Base-by-base conservation (phyloP, 2,888 invertebrate genomes). In the Teinopalpus imperialis region DNA sequence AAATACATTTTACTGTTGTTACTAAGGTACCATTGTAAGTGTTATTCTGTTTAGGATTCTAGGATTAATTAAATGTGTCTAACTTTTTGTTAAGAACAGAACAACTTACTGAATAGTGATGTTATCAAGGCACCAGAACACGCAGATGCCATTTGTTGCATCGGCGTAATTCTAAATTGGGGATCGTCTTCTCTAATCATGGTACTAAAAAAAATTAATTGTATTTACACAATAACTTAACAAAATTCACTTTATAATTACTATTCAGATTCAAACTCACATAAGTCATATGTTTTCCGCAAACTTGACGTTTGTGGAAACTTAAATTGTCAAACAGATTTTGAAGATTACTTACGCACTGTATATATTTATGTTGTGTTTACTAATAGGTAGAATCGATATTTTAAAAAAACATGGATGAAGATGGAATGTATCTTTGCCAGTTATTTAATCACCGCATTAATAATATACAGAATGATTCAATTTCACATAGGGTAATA, bases 111-210 rank as follows among this genome's bases (percentile, higher is more conserved):
- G 63, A 97, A 93, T 49, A 97, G 70, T 31, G 97, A 97, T 67
- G 98, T 98, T 71, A 97, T 88, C 53, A 97, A 80, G 7, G 97
- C 98, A 48, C 98, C 98, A 49, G 95, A 92, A 79, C 95, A 95
- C 37, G 96, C 94, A 35, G 96, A 94, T 62, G 93, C 90, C 90
- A 95, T 95, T 90, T 96, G 96, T 74, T 97, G 96, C 49, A 91
- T 69, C 0, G 95, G 93, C 52, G 92, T 94, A 48, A 94, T 95
- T 51, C 94, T 90, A 79, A 93, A 95, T 61, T 90, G 90, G 2
- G 94, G 94, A 74, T 96, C 95, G 67, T 95, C 94, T 78, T 87
- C 88, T 36, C 86, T 81, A 66, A 88, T 87, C 85, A 86, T 85
- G 58, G 61, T 63, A 56, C 9, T 45, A 1, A 6, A 10, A 21